Evolutionary conservation across 2,113 vertebrate genomes (phyloP), one percentile per base, ranked within the genome.

Genomic region (Colaptes auratus): DNA sequence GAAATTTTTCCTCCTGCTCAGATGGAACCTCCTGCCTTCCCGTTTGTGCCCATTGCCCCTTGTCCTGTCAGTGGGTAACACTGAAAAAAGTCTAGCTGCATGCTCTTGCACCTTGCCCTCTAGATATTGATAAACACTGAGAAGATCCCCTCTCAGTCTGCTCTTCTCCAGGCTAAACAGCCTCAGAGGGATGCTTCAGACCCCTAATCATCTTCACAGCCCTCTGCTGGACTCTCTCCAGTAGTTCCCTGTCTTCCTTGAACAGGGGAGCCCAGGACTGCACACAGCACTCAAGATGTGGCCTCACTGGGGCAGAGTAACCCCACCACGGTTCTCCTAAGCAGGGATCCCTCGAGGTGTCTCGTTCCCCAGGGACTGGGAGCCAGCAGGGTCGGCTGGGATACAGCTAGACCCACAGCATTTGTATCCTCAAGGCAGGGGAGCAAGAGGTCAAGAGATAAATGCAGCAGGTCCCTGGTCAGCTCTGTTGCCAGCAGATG

Each of bases 361-460:
- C 25, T 46, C 31, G 2, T 64, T 58, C 18, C 13, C 31, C 8
- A 1, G n/a, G n/a, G 15, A 4, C 1, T 31, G 23, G n/a, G n/a
- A 61, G 21, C 48, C 48, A 50, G 11, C 20, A 20, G 23, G 20
- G 48, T 20, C 10, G 64, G 8, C 46, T 79, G 74, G 66, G 83
- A 69, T 50, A 50, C 7, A 2, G 31, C 50, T 46, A 42, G 72
- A 59, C 13, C 24, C 33, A 25, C 20, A 50, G 8, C 4, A 5
- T 46, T 25, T 30, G 58, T 69, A 33, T 72, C 44, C 35, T 39
- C 23, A 24, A 67, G 30, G 39, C 18, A 36, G 21, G 36, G 31
- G 86, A 84, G n/a, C 58, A 77, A 39, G 66, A 90, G 86, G 86
- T 79, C 86, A 95, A 28, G 91, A 95, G 86, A 76, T 89, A 82